These are phyloP conservation scores for Caradrina kadenii DNA, from an alignment of 2,888 invertebrate species.

Conservation along the genomic window DNA sequence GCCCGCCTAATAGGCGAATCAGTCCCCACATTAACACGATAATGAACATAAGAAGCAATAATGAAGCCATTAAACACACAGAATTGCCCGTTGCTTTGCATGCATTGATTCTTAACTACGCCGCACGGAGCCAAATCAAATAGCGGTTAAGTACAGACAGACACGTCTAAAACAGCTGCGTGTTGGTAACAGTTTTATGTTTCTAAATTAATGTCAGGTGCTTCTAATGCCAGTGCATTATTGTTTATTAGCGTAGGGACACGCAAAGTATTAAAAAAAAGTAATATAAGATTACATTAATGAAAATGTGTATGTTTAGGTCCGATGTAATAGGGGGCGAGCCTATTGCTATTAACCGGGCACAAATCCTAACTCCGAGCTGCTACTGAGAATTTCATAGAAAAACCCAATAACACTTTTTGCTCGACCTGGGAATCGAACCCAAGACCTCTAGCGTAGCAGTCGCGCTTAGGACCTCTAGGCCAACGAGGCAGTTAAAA, in stretches of 20 bases:
- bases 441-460: no score
- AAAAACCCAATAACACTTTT: no score
- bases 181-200: not conserved
- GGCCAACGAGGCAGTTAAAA: no score
- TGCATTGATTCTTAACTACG: conserved; percentile 51
- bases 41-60: conserved; percentile 9
- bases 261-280: no score
- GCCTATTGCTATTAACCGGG: no score
- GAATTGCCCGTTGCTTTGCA: conserved; percentile 22
- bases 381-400: no score
- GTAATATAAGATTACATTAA: no score
- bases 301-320: no score
- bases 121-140: conserved; percentile 39
- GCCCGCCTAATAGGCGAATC: not conserved
- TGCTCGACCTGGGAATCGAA: no score
- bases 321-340: no score
- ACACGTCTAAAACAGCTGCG: conserved; percentile 21
- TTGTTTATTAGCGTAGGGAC: not conserved
- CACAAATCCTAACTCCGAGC: no score
- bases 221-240: not conserved
- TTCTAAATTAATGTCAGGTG: not conserved
- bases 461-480: no score
- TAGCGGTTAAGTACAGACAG: conserved; percentile 14
- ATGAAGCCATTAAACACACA: conserved; percentile 43
- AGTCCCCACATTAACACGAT: conserved; percentile 10